Evolutionary conservation across 2,113 vertebrate genomes (phyloP), one percentile per base, ranked within the genome.

Genomic region (Abramis brama): DNA sequence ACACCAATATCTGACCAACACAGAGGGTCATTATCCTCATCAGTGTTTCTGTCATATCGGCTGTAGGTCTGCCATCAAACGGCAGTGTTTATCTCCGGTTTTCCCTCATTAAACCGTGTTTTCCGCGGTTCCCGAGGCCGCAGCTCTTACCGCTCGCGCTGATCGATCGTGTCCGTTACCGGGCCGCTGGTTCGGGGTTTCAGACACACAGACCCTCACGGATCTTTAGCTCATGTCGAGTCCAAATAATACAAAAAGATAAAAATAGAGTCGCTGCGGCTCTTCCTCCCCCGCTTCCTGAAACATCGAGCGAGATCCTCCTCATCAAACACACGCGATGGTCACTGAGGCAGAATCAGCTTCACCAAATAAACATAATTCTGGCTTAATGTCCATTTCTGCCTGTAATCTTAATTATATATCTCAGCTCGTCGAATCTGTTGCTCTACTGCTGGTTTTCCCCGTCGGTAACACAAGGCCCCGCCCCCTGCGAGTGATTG

Each of bases 271-370:
- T 83, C 81, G 64, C 66, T 57, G 64, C 66, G 81, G 30, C 11
- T 55, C 81, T 73, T 59, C 81, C 27, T 33, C 81, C 64, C 45
- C 45, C 66, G 66, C 81, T 73, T 83, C 68, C 81, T 83, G 81
- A 50, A 33, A 21, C 60, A 68, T 70, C 13, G 79, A 79, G 52
- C 57, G 27, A 11, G 39, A 30, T 77, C 75, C 9, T 77, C 75
- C 15, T 52, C 45, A 19, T 70, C 68, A 23, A 82, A 68, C 62
- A 50, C 45, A 23, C 62, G 27, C 62, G 13, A 81, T 8, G 21
- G 8, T 55, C 47, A 19, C 1, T 17, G 25, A 6, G 15, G 4
- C 25, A 17, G 23, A 1, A 43, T 3, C 43, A 82, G 47, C 60
- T 30, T 30, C 79, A 33, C 3, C 3, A n/a, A 21, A 43, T 15